phyloP scores from a whole-genome alignment of 2,113 vertebrate species.

The Chiloscyllium plagiosum region DNA sequence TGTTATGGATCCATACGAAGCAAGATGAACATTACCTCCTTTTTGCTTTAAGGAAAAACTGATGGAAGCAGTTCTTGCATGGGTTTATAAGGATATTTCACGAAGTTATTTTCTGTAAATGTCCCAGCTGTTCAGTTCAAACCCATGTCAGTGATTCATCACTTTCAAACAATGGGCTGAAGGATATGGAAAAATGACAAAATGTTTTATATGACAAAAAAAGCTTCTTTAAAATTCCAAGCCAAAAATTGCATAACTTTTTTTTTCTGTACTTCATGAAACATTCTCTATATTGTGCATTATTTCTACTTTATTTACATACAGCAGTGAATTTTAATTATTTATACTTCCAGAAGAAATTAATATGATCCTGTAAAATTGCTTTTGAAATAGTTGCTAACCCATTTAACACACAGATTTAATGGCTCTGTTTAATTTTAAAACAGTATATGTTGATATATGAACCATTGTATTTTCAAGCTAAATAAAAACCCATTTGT shows the following conservation, averaged over 20 bases:
- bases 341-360: not conserved
- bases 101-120: slow-evolving; percentile 18
- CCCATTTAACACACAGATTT: not conserved
- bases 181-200: too few species aligned
- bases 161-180: not conserved
- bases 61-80: slow-evolving; percentile 23
- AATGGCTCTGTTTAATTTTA: not conserved
- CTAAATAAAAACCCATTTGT: not conserved
- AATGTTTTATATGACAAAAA: not conserved
- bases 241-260: not conserved
- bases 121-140: slow-evolving; percentile 25
- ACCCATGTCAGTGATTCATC: not conserved
- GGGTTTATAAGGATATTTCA: not conserved
- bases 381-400: not conserved
- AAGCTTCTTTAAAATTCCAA: not conserved
- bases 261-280: not conserved
- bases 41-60: not conserved
- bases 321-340: not conserved
- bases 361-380: not conserved
- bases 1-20: too few species aligned
- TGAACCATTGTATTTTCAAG: not conserved
- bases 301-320: not conserved
- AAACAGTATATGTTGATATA: not conserved
- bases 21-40: not conserved
- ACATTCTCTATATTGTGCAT: not conserved